Percentiles rank a stretch among this genome's conserved stretches.
phyloP scores from a whole-genome alignment of 92 coral and sea anemone genomes.

The Porites rus region DNA sequence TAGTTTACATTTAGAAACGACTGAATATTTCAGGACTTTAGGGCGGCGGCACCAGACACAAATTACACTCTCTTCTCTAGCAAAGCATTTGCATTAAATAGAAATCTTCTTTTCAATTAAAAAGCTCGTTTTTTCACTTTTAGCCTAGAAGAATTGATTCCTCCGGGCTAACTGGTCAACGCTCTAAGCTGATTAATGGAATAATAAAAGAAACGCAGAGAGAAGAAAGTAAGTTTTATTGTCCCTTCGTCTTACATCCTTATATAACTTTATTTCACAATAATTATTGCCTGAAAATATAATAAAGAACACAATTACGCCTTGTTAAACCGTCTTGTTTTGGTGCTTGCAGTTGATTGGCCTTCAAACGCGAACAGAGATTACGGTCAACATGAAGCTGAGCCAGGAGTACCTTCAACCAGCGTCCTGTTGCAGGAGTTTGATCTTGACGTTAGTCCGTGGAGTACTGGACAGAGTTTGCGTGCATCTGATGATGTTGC shows the following conservation, averaged over 20 bases:
- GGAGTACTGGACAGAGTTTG: conserved; percentile 79
- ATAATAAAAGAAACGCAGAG: background rate
- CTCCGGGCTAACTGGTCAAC: background rate
- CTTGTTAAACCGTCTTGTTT: background rate
- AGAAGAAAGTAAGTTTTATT: background rate
- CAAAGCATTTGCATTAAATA: too few species aligned
- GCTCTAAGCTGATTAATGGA: background rate
- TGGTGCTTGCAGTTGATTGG: conserved; percentile 8
- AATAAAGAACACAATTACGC: background rate
- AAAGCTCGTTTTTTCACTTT: background rate
- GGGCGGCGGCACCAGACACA: too few species aligned
- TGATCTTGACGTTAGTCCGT: conserved; percentile 68
- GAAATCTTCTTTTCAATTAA: background rate
- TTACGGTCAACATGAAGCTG: background rate
- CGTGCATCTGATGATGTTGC: conserved; percentile 95
- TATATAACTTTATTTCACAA: too few species aligned
- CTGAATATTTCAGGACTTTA: too few species aligned
- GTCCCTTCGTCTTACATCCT: too few species aligned
- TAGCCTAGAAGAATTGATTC: conserved; percentile 28
- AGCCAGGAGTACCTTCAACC: conserved; percentile 21
- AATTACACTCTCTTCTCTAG: too few species aligned
- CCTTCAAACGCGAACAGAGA: background rate
- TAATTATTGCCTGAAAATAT: too few species aligned
- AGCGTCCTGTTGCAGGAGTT: conserved; percentile 23
- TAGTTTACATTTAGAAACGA: too few species aligned